phyloP scores from a whole-genome alignment of 2,113 vertebrate genomes.

The Monarcha castaneiventris region DNA sequence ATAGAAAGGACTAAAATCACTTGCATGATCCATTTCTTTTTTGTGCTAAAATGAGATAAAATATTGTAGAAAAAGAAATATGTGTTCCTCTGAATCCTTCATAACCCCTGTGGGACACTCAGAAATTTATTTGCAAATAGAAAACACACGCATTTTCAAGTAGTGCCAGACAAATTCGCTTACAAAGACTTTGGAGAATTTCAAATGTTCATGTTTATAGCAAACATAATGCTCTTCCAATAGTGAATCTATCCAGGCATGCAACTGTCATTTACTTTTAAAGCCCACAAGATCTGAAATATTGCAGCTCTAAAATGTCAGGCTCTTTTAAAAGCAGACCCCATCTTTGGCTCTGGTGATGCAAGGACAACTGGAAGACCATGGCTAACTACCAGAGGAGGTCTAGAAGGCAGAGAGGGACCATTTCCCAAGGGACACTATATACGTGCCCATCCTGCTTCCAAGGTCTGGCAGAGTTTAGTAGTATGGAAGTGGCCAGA shows the following conservation, averaged over 20 bases:
- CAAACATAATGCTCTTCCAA: slow-evolving; percentile 25
- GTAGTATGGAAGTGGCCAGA: not conserved
- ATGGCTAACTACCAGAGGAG: not conserved
- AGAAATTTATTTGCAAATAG: slow-evolving; percentile 53
- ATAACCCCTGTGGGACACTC: slow-evolving; percentile 33
- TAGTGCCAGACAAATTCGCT: slow-evolving; percentile 54
- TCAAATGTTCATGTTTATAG: slow-evolving; percentile 45
- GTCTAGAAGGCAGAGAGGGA: not conserved
- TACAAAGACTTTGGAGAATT: slow-evolving; percentile 50
- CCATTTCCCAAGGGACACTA: not conserved
- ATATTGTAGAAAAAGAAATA: slow-evolving; percentile 37
- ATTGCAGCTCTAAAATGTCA: not conserved
- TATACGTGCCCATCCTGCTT: not conserved
- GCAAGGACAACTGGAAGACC: not conserved
- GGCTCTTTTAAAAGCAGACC: not conserved
- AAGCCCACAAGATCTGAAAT: not conserved
- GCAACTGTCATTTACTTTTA: not conserved
- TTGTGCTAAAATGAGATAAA: not conserved
- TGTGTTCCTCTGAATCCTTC: slow-evolving; percentile 34
- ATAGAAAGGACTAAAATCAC: slow-evolving; percentile 52
- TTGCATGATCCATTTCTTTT: not conserved
- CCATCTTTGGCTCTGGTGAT: not conserved
- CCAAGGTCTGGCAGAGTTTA: not conserved
- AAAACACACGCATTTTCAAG: slow-evolving; percentile 47
- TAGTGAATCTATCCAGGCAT: slow-evolving; percentile 32